Conservation (phyloP, 2,888 invertebrate genomes). For the Phragmatobia fuliginosa region DNA sequence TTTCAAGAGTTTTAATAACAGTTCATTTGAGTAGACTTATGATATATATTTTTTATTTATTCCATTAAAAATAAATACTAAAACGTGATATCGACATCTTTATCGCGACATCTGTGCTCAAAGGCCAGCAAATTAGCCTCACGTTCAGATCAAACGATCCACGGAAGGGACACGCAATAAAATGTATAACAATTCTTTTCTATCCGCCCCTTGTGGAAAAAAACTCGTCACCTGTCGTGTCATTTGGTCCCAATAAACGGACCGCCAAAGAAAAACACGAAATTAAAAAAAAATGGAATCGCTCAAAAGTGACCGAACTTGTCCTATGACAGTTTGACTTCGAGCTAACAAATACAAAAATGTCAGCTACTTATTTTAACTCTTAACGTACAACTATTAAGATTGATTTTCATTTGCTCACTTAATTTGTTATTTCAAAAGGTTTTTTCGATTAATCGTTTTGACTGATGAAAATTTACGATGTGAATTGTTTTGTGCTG, state of each 20-base stretch:
- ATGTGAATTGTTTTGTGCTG: conserved; percentile 78
- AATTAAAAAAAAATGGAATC: conserved; percentile 74
- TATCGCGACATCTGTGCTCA: conserved; percentile 76
- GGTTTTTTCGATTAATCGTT: conserved; percentile 75
- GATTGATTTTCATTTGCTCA: conserved; percentile 34
- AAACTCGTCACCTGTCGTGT: conserved; percentile 85
- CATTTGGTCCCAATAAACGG: conserved; percentile 84
- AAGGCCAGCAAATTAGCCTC: conserved; percentile 77
- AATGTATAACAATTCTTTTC: conserved; percentile 82
- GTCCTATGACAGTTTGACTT: conserved; percentile 72
- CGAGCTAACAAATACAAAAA: conserved; percentile 38
- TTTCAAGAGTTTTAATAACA: no score
- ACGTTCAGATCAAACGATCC: conserved; percentile 68
- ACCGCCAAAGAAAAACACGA: conserved; percentile 82
- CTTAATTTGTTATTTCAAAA: conserved; percentile 52
- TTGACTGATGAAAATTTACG: conserved; percentile 85
- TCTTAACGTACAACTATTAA: conserved; percentile 29
- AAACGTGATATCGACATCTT: conserved; percentile 58
- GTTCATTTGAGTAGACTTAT: background rate
- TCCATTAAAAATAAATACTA: background rate
- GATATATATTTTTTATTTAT: background rate
- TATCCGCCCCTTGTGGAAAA: conserved; percentile 55
- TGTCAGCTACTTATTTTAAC: conserved; percentile 26
- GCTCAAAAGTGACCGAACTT: conserved; percentile 78
- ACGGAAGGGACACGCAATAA: conserved; percentile 81